Conservation (phyloP, 2,797 vertebrate genomes). For the Acrocephalus scirpaceus region DNA sequence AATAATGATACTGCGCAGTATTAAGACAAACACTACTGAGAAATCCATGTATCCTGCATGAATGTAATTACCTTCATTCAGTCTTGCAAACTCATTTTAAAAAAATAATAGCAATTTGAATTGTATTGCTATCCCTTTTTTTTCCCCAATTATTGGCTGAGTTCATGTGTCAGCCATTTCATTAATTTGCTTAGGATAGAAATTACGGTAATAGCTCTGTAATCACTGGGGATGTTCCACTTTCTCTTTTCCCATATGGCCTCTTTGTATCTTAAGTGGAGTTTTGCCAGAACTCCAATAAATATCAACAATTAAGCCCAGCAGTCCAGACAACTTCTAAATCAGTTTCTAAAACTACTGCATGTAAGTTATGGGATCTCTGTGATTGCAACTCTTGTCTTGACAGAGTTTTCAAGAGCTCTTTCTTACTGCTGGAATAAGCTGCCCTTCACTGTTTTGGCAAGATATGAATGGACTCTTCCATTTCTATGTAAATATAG, state of each 20-base stretch:
- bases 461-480: background rate
- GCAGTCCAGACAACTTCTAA: background rate
- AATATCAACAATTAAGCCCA: conserved; percentile 9
- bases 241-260: conserved; percentile 9
- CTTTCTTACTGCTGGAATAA: background rate
- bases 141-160: background rate
- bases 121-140: background rate
- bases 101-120: background rate
- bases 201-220: background rate
- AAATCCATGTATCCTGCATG: background rate
- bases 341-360: background rate
- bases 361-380: background rate
- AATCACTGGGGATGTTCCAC: conserved; percentile 24
- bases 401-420: background rate
- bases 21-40: background rate
- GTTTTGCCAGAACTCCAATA: conserved; percentile 18
- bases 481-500: background rate
- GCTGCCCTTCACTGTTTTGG: background rate
- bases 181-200: conserved; percentile 25
- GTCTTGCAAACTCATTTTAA: background rate
- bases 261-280: conserved; percentile 6
- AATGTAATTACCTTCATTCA: background rate
- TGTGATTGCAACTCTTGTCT: background rate
- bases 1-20: background rate
- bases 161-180: conserved; percentile 14